phyloP scores from a whole-genome alignment of 2,797 vertebrate genomes.

The Antrozous pallidus region DNA sequence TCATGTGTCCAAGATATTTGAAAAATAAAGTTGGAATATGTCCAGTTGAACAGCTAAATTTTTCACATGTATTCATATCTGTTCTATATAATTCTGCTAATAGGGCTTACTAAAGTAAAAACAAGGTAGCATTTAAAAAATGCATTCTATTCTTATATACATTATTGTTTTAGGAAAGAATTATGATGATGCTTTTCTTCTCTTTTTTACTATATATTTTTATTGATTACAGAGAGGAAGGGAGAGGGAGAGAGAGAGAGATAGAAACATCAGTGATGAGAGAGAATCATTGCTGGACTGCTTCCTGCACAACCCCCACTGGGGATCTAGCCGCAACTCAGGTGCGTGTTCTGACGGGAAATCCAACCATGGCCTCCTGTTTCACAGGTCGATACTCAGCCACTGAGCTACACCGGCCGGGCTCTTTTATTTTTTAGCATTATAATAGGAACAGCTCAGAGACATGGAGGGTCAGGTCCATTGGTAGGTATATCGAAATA shows the following conservation, averaged over 20 bases:
- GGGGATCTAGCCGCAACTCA: no score
- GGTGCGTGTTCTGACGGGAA: no score
- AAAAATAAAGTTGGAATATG: not conserved
- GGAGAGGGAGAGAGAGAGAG: no score
- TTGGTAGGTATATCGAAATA: not conserved
- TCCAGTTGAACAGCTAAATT: not conserved
- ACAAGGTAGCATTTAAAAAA: constrained; percentile 9
- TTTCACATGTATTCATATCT: not conserved
- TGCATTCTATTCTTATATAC: not conserved
- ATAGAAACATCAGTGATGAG: no score
- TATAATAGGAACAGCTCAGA: not conserved
- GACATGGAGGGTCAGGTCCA: not conserved
- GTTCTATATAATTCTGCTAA: not conserved
- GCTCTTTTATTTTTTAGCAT: not conserved
- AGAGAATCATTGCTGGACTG: no score
- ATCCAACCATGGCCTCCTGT: no score
- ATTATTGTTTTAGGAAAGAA: not conserved
- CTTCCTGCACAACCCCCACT: no score
- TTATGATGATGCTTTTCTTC: not conserved
- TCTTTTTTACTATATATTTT: not conserved
- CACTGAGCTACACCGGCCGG: no score
- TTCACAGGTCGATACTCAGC: no score
- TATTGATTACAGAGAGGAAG: no score
- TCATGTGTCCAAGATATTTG: not conserved
- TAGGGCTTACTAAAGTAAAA: not conserved